Conservation (phyloP, 1,140 invertebrate genomes). For the Drosophila albomicans region DNA sequence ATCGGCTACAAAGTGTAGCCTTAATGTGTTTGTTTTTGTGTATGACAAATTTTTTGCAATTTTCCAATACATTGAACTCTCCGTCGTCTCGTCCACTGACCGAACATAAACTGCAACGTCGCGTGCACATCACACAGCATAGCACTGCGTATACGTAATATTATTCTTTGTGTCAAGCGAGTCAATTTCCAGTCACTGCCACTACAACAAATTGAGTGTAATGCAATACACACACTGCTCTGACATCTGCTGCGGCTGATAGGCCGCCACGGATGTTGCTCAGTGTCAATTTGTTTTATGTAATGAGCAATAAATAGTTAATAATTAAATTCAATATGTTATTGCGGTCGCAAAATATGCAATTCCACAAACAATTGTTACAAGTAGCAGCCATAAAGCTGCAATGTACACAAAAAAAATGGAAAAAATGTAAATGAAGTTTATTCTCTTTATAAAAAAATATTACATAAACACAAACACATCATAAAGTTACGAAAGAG, state of each 20-base stretch:
- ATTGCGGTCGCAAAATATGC: constrained; percentile 36
- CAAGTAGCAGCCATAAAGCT: constrained; percentile 8
- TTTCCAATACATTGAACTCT: constrained; percentile 76
- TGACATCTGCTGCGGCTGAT: constrained; percentile 35
- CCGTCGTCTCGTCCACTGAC: constrained; percentile 23
- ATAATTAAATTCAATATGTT: constrained; percentile 67
- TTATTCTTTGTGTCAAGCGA: constrained; percentile 50
- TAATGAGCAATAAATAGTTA: constrained; percentile 66
- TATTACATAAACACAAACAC: not conserved
- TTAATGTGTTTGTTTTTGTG: constrained; percentile 69
- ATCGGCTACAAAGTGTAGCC: constrained; percentile 42
- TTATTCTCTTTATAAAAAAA: not conserved
- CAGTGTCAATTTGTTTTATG: constrained; percentile 59
- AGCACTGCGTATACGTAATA: constrained; percentile 69
- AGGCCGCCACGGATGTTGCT: constrained; percentile 25
- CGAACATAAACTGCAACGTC: constrained; percentile 45
- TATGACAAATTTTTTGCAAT: constrained; percentile 68
- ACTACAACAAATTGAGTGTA: constrained; percentile 51
- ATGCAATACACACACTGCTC: constrained; percentile 14
- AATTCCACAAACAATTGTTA: constrained; percentile 35
- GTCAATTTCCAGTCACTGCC: constrained; percentile 45
- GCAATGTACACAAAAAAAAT: not conserved
- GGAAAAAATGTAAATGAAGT: not conserved
- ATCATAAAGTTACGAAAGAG: not conserved
- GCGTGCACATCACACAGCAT: constrained; percentile 36